phyloP scores from a whole-genome alignment of 2,797 vertebrate genomes.

The Bucorvus abyssinicus region DNA sequence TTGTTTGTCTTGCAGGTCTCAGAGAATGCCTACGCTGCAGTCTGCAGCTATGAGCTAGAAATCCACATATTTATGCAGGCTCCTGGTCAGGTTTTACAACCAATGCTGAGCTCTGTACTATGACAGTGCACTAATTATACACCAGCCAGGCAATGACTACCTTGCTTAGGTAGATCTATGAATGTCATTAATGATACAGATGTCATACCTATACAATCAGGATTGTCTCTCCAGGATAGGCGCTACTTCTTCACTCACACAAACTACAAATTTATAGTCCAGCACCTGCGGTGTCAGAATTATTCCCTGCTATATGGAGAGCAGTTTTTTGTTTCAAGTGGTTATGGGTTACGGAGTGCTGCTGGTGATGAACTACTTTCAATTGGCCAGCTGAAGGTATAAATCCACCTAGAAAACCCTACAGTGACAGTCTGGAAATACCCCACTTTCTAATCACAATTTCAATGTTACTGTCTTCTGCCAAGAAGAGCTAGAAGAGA shows the following conservation, averaged over 20 bases:
- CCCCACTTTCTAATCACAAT: background rate
- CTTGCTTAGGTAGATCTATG: background rate
- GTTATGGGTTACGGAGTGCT: background rate
- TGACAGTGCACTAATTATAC: background rate
- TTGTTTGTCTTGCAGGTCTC: background rate
- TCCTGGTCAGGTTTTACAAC: background rate
- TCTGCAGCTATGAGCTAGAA: background rate
- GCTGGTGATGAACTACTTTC: background rate
- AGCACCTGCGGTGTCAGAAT: background rate
- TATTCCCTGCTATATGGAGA: background rate
- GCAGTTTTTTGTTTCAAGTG: background rate
- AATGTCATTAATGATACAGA: background rate
- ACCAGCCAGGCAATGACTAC: background rate
- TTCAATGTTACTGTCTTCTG: background rate
- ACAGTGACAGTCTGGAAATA: background rate
- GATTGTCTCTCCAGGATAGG: background rate
- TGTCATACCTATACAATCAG: background rate
- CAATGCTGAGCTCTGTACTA: background rate
- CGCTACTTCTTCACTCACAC: background rate
- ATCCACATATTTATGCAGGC: background rate
- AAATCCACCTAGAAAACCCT: background rate
- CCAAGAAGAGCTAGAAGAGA: conserved; percentile 3
- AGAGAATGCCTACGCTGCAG: background rate
- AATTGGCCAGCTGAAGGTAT: background rate
- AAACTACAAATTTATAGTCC: background rate